These are phyloP conservation scores for Peromyscus eremicus DNA, from an alignment of 2,797 vertebrate genomes.

Conservation along the genomic window DNA sequence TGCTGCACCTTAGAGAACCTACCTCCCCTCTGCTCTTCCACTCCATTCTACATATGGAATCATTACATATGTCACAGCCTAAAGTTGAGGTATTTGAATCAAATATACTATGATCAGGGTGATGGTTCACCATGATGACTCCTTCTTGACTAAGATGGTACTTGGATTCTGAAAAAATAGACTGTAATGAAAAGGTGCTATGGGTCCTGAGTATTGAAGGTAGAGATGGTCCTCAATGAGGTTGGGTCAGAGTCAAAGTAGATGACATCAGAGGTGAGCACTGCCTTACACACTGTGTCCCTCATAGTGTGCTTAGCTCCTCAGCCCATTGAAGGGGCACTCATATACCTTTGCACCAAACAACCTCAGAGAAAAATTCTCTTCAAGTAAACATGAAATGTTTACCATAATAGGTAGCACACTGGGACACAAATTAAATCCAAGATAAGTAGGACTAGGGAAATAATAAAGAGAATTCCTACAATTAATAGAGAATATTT, in stretches of 20 bases:
- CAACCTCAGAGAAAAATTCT: neutral
- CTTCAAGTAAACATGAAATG: neutral
- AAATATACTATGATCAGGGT: neutral
- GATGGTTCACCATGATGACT: neutral
- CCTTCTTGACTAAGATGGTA: neutral
- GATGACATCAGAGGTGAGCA: neutral
- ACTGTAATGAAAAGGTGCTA: neutral
- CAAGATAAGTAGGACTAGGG: slow-evolving; percentile 18
- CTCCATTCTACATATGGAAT: neutral
- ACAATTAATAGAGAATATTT: neutral
- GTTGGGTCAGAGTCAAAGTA: neutral
- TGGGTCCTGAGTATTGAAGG: neutral
- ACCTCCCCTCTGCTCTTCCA: neutral
- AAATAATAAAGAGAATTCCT: neutral
- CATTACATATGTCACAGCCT: neutral
- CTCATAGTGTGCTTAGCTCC: neutral
- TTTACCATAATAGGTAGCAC: neutral
- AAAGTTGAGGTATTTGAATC: neutral
- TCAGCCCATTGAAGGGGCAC: neutral
- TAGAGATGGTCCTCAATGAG: neutral
- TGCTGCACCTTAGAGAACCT: neutral
- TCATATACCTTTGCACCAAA: neutral
- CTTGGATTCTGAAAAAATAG: neutral
- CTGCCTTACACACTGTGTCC: too few relatives aligned
- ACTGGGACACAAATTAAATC: neutral